Evolutionary conservation across 2,888 invertebrate species (phyloP), one percentile per base, ranked within the genome.

Genomic region (Cephus runcator): DNA sequence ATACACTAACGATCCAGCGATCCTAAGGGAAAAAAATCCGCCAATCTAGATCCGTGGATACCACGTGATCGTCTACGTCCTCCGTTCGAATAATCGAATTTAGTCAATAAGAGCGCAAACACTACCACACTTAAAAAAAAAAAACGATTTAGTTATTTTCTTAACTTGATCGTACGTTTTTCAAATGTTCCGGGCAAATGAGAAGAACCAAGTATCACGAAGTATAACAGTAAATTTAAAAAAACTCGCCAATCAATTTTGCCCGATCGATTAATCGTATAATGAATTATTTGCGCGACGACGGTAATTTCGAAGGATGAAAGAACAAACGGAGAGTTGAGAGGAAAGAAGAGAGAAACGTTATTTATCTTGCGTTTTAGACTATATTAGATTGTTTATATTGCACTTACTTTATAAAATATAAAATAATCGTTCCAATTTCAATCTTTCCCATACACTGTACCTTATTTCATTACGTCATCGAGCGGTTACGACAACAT

Each of bases 391-490:
- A 90, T 91, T 90, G 89, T 90, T 90, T 91, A 89, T 91, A 90
- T 91, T 90, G 87, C 88, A 89, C 89, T 91, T 90, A 90, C 90
- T 91, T 90, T 90, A 90, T 91, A 90, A 90, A 91, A 91, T 91
- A 91, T 91, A 91, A 89, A 89, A 88, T 85, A 89, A 85, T 85
- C 56, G 56, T 56, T 71, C 34, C 31, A 85, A 87, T 87, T 87
- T 71, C 73, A 68, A 33, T 34, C 30, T 56, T 56, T 56, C 56
- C 56, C 56, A 56, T 56, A 56, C 56, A 56, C 56, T 56, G 9
- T 56, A 56, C 56, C 23, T 56, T 15, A 23, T 40, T 40, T 15
- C 12, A 15, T 56, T 56, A 56, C 23, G 23, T 56, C 6, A 56
- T 40, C 40, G 40, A 40, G 40, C 40, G 40, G 1, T 40, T 40